phyloP scores from a whole-genome alignment of 2,113 vertebrate species.

The Bubo scandiacus region DNA sequence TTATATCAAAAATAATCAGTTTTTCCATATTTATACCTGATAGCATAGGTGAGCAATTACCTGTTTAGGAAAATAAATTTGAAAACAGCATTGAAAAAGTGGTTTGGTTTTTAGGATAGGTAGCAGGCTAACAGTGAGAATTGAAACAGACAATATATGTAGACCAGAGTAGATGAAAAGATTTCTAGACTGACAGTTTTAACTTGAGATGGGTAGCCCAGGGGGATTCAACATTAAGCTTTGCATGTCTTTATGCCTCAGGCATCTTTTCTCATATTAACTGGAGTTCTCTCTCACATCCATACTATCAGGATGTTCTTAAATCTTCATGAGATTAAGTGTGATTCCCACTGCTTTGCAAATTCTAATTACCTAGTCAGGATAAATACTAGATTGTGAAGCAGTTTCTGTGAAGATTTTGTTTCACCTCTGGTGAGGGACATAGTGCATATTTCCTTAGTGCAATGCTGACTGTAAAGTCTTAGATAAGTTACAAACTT shows the following conservation, averaged over 20 bases:
- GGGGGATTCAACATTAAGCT: neutral
- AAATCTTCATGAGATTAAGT: neutral
- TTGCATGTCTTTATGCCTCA: neutral
- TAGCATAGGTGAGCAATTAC: neutral
- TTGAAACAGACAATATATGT: neutral
- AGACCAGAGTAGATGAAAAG: neutral
- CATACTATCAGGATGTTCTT: neutral
- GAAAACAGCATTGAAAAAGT: neutral
- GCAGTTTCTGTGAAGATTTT: neutral
- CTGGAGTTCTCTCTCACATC: neutral
- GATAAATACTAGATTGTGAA: neutral
- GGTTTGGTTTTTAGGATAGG: neutral
- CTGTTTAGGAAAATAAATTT: neutral
- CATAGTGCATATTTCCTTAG: neutral
- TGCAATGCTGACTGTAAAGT: neutral
- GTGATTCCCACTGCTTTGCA: neutral
- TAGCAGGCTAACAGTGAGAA: neutral
- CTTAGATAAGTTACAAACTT: neutral
- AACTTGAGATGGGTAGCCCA: neutral
- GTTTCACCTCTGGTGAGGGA: neutral
- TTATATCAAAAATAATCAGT: neutral
- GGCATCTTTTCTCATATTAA: neutral
- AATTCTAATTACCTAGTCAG: neutral
- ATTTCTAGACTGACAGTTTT: neutral
- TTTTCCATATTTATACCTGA: neutral